phyloP scores from a whole-genome alignment of 2,113 vertebrate genomes.

The Jacana jacana region DNA sequence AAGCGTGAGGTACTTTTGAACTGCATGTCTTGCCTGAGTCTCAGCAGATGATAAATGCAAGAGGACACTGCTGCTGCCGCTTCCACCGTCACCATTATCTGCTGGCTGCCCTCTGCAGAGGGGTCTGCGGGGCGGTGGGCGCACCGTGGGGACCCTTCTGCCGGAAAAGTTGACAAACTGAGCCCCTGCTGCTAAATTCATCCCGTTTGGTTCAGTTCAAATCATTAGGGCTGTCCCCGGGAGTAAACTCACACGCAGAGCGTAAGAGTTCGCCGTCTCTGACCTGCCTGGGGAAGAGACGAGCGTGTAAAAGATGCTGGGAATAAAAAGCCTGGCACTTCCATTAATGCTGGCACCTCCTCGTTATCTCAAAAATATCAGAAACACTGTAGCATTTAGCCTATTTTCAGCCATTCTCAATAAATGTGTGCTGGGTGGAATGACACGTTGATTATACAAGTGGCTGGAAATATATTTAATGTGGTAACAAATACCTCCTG shows the following conservation, averaged over 20 bases:
- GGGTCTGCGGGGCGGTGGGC: neutral
- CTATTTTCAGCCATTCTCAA: neutral
- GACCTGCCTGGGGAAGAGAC: neutral
- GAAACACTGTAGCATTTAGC: neutral
- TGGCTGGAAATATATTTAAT: neutral
- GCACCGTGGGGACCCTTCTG: neutral
- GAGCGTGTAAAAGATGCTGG: neutral
- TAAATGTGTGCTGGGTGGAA: neutral
- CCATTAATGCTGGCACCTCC: neutral
- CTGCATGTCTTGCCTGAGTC: neutral
- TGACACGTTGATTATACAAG: neutral
- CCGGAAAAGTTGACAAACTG: neutral
- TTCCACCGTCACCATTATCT: fast-evolving
- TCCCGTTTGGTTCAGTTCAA: neutral
- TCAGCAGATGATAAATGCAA: neutral
- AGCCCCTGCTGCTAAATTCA: neutral
- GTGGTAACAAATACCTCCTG: neutral
- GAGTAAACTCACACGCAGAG: neutral
- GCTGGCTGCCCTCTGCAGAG: neutral
- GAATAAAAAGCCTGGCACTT: neutral
- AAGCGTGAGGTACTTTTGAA: too few relatives aligned
- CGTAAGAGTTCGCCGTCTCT: neutral
- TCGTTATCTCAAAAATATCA: neutral
- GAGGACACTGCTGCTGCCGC: neutral
- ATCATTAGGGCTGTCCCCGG: neutral